These are phyloP conservation scores for Anableps anableps DNA, from an alignment of 2,797 vertebrate genomes.

Conservation along the genomic window DNA sequence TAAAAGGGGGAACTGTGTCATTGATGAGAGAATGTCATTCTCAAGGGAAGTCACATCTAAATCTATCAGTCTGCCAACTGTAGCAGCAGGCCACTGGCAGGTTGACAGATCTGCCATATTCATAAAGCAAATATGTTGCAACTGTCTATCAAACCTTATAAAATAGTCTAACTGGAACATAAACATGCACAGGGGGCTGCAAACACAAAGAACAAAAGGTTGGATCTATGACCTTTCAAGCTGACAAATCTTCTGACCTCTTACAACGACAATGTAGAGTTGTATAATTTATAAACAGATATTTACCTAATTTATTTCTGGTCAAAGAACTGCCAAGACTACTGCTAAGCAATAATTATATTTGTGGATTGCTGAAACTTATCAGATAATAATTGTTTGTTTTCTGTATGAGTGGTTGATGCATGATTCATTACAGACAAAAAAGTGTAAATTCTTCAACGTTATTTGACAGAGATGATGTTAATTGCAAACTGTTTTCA, in stretches of 20 bases:
- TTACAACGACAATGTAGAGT: not conserved
- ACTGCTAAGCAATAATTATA: not conserved
- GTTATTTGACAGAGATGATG: no score
- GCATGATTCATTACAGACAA: not conserved
- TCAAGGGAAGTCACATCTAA: conserved; percentile 58
- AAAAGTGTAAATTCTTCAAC: not conserved
- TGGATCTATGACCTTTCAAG: conserved; percentile 33
- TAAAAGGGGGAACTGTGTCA: conserved; percentile 27
- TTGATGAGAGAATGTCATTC: conserved; percentile 51
- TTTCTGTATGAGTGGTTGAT: not conserved
- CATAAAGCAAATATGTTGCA: conserved; percentile 54
- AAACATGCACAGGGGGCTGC: conserved; percentile 44
- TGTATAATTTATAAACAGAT: not conserved
- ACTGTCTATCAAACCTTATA: conserved; percentile 64
- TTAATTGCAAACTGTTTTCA: not conserved
- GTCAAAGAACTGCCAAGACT: not conserved
- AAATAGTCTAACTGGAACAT: conserved; percentile 46
- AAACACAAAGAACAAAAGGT: conserved; percentile 47
- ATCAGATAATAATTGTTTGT: not conserved
- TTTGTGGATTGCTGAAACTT: not conserved
- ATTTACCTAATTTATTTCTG: not conserved
- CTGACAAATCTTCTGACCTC: conserved; percentile 20
- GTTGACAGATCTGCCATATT: conserved; percentile 61
- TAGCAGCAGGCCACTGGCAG: conserved; percentile 57
- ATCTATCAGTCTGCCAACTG: conserved; percentile 60